phyloP scores from a whole-genome alignment of 2,113 vertebrate genomes.

The Vidua chalybeata region DNA sequence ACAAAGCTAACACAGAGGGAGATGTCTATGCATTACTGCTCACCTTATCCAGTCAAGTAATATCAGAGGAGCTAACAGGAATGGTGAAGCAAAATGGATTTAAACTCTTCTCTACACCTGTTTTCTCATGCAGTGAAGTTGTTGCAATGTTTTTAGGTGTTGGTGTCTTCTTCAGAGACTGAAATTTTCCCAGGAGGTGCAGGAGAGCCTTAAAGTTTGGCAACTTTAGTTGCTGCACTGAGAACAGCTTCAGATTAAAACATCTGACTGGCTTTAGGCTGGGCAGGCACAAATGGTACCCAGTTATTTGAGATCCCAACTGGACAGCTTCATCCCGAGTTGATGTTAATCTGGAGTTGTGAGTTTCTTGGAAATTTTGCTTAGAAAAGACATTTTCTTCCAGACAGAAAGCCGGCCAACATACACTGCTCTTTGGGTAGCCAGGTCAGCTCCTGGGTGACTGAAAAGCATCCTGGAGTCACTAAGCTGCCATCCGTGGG shows the following conservation, averaged over 20 bases:
- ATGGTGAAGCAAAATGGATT: background rate
- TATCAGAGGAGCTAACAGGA: background rate
- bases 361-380: background rate
- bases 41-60: background rate
- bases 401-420: background rate
- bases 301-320: background rate
- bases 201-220: background rate
- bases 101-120: background rate
- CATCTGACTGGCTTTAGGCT: background rate
- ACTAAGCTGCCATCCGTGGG: rapidly evolving
- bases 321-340: background rate
- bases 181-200: background rate
- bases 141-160: background rate
- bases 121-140: background rate
- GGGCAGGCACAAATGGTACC: background rate
- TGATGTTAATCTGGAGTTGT: background rate
- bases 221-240: background rate
- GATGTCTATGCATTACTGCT: background rate
- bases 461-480: background rate
- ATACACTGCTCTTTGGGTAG: background rate
- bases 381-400: background rate
- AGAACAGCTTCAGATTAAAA: background rate
- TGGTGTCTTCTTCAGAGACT: background rate
- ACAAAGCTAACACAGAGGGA: rapidly evolving
- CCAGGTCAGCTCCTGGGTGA: background rate